Base-by-base conservation (phyloP, 2,888 invertebrate species). In the Folsomia candida region DNA sequence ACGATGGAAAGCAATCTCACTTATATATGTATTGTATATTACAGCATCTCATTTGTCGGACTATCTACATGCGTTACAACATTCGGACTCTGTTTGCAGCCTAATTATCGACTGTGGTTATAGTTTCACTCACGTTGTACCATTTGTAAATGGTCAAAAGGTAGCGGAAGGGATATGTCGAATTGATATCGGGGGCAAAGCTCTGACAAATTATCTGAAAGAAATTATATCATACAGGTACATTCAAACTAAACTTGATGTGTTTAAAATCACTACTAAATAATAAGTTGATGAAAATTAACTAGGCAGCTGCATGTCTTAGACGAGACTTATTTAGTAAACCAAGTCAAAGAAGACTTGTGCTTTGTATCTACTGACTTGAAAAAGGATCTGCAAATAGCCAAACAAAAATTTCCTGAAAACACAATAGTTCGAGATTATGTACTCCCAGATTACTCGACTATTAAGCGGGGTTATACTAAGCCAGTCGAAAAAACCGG, bases 251-350 rank as follows among this genome's bases (percentile, higher is more conserved):
- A 27, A 29, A 20, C 11, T 22, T n/a, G 22, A 62, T 57, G 9
- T 11, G 11, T 57, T 20, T 11, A 14, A 20, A 6, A 20, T 9
- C 57, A 57, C 22, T n/a, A 6, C 57, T 57, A 14, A 20, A 57
- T 57, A 20, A 57, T 20, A 60, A 60, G 29, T 26, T 2, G 6
- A 1, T 37, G 25, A 29, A 3, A 67, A 18, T 58, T 14, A n/a
- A 81, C n/a, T 79, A 86, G 91, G 57, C 97, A 98, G 82, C 84
- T 98, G 59, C 94, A 99, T 85, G 97, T 99, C 0, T 95, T 97
- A 94, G 97, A 98, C 82, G 99, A 99, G 84, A 96, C 97, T 0
- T 96, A 93, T 84, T 96, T 99, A 0, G 94, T 99, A 61, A 99
- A 99, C 84, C 97, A 99, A 85, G 92, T 91, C 0, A 99, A 99